Evolutionary conservation across 92 coral and sea anemone genomes (phyloP).

Genomic region (Actinostola sp.): DNA sequence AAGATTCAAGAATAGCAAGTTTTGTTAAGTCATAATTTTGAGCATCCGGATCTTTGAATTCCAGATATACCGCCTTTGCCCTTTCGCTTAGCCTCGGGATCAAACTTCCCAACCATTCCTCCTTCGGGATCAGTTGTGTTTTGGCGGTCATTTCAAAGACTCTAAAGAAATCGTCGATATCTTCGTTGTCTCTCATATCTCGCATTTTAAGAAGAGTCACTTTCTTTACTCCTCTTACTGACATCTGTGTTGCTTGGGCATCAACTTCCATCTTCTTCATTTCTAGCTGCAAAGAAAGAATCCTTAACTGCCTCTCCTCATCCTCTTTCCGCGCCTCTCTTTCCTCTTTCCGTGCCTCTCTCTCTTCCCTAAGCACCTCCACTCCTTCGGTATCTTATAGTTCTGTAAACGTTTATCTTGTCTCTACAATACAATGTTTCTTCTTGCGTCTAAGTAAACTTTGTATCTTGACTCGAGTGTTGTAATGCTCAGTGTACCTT

Average conservation of each 20-base stretch:
- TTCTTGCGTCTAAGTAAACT: no score
- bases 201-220: constrained; percentile 12
- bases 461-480: no score
- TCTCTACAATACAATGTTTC: no score
- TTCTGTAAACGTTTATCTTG: no score
- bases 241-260: background rate
- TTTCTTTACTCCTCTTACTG: background rate
- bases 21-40: constrained; percentile 49
- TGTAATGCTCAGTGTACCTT: no score
- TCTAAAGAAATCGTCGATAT: constrained; percentile 57
- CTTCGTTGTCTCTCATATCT: constrained; percentile 57
- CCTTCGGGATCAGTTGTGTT: constrained; percentile 43
- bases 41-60: constrained; percentile 41
- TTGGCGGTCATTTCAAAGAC: constrained; percentile 68
- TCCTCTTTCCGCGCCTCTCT: constrained; percentile 15
- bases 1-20: constrained; percentile 41
- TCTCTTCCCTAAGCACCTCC: constrained; percentile 29
- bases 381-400: no score
- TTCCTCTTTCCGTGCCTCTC: constrained; percentile 10
- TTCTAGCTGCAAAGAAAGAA: constrained; percentile 14
- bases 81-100: constrained; percentile 48
- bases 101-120: constrained; percentile 58
- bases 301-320: constrained; percentile 9
- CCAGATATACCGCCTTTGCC: constrained; percentile 57
- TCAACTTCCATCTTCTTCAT: constrained; percentile 11